phyloP scores from a whole-genome alignment of 23 tunicate species.

The Ascidia mentula region DNA sequence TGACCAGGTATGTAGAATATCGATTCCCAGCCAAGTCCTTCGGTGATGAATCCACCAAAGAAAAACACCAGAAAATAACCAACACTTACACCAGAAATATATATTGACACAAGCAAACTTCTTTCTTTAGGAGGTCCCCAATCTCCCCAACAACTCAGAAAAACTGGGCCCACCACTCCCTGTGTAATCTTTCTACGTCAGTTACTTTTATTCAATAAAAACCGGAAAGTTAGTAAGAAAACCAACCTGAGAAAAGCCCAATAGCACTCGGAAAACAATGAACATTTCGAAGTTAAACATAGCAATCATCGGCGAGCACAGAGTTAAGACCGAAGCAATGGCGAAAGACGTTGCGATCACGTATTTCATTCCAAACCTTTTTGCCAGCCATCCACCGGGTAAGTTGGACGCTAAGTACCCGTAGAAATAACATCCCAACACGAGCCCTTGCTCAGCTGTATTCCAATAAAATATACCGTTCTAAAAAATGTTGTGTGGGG shows the following conservation, averaged over 20 bases:
- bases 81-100: conserved; percentile 62
- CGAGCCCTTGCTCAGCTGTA: neutral
- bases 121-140: conserved; percentile 87
- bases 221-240: neutral
- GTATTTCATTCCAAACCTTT: neutral
- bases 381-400: neutral
- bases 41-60: conserved; percentile 52
- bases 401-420: neutral
- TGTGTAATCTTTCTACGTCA: neutral
- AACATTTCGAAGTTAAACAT: neutral
- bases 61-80: conserved; percentile 52
- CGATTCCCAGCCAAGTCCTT: conserved; percentile 64
- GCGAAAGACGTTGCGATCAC: neutral
- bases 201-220: neutral
- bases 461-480: neutral
- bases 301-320: neutral
- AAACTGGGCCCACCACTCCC: conserved; percentile 64
- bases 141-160: conserved; percentile 58
- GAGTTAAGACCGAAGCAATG: neutral
- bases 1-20: conserved; percentile 73
- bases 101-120: conserved; percentile 41
- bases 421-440: neutral
- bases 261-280: neutral
- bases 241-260: neutral
- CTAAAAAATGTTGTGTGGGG: neutral